Percentiles rank a stretch among this genome's conserved stretches.
phyloP scores from a whole-genome alignment of 2,888 invertebrate species.

The Drosophila suboccidentalis region DNA sequence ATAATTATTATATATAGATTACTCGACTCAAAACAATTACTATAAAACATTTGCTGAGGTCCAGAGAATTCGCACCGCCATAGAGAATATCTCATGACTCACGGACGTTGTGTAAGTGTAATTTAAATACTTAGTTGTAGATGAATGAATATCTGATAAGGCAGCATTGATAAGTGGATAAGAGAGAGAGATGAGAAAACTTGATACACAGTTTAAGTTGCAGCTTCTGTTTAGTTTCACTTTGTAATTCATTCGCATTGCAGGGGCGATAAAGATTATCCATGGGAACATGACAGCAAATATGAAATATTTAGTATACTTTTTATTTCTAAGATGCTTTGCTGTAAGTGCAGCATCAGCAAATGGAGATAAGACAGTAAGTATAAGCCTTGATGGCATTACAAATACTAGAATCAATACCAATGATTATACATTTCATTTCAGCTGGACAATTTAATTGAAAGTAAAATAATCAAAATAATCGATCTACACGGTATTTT shows the following conservation, averaged over 20 bases:
- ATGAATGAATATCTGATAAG: conserved; percentile 45
- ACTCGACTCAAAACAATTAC: conserved; percentile 4
- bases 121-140: conserved; percentile 2
- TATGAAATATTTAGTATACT: conserved; percentile 8
- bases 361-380: conserved; percentile 19
- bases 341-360: neutral
- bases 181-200: conserved; percentile 19
- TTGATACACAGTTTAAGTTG: conserved; percentile 1
- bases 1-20: neutral
- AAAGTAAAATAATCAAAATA: conserved; percentile 42
- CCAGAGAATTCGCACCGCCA: conserved; percentile 1
- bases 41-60: no score
- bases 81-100: conserved; percentile 3
- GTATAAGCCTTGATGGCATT: neutral
- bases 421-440: conserved; percentile 2
- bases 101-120: neutral
- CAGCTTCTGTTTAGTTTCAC: conserved; percentile 44
- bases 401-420: neutral
- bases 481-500: conserved; percentile 41
- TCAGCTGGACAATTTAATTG: conserved; percentile 23
- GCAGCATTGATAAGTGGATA: conserved; percentile 43
- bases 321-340: conserved; percentile 14
- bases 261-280: conserved; percentile 8
- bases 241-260: conserved; percentile 22
- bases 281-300: conserved; percentile 8